Conservation (phyloP, 2,113 vertebrate species). For the Ginglymostoma cirratum region DNA sequence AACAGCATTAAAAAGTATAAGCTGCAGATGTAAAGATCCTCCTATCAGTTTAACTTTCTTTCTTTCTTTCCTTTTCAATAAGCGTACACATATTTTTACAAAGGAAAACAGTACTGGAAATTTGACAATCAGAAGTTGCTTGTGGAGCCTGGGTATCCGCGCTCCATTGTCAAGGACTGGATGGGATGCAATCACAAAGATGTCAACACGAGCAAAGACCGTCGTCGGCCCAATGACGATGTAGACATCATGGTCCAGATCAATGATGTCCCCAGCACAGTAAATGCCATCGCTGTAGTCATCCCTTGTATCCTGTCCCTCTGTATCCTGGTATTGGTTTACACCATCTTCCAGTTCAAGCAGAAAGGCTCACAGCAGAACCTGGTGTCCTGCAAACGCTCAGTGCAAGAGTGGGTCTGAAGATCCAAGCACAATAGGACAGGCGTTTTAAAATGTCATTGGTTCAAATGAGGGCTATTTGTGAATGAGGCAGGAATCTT, state of each 20-base stretch:
- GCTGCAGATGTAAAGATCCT: background rate
- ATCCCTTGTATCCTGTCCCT: conserved; percentile 94
- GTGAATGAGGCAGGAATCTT: conserved; percentile 37
- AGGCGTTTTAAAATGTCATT: conserved; percentile 38
- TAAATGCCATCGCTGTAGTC: conserved; percentile 94
- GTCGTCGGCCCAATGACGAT: conserved; percentile 78
- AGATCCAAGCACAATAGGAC: conserved; percentile 43
- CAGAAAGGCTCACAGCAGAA: conserved; percentile 92
- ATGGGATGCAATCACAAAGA: conserved; percentile 96
- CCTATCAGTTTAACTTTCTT: background rate
- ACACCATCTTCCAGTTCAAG: conserved; percentile 98
- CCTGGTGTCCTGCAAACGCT: conserved; percentile 91
- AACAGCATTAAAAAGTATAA: background rate
- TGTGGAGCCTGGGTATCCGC: conserved; percentile 88
- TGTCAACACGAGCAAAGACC: conserved; percentile 80
- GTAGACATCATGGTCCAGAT: conserved; percentile 98
- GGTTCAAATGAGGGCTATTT: conserved; percentile 53
- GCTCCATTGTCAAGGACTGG: conserved; percentile 93
- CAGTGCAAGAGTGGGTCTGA: conserved; percentile 99
- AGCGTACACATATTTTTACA: conserved; percentile 99
- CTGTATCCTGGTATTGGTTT: conserved; percentile 93
- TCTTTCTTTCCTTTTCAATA: conserved; percentile 44
- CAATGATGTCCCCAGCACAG: conserved; percentile 82
- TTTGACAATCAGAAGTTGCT: conserved; percentile 95
- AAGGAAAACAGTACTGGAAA: conserved; percentile 97